phyloP scores from a whole-genome alignment of 2,888 invertebrate species.

The Drosophila yooni region DNA sequence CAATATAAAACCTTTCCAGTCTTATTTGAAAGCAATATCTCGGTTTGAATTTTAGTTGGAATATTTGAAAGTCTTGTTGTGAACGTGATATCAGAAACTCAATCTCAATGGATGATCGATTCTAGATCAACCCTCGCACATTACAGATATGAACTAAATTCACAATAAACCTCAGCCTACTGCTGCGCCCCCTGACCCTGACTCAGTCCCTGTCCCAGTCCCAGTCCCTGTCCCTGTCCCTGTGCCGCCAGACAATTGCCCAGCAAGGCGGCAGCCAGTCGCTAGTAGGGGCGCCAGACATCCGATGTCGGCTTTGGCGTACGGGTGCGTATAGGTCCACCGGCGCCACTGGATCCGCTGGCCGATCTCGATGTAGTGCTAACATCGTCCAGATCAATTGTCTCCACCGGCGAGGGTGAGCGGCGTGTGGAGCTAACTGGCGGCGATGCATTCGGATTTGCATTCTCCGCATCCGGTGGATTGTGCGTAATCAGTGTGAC shows the following conservation, averaged over 20 bases:
- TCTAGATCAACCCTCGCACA: slow-evolving; percentile 41
- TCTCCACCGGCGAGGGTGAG: slow-evolving; percentile 87
- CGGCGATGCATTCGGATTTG: slow-evolving; percentile 84
- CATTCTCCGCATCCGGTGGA: slow-evolving; percentile 81
- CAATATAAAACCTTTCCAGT: not conserved
- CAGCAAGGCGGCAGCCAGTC: slow-evolving; percentile 80
- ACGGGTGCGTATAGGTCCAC: slow-evolving; percentile 83
- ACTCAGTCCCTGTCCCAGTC: not conserved
- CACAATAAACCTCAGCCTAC: slow-evolving; percentile 28
- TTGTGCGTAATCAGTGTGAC: slow-evolving; percentile 84
- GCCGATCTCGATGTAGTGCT: slow-evolving; percentile 80
- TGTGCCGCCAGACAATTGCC: slow-evolving; percentile 69
- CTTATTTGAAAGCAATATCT: not conserved
- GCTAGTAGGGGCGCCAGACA: slow-evolving; percentile 92
- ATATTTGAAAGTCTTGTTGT: not conserved
- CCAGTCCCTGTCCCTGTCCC: not conserved
- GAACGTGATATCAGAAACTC: not conserved
- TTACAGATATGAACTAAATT: slow-evolving; percentile 58
- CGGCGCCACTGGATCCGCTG: slow-evolving; percentile 63
- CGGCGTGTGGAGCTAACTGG: slow-evolving; percentile 86
- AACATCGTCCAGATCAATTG: slow-evolving; percentile 82
- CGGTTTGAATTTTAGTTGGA: not conserved
- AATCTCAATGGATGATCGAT: slow-evolving; percentile 2
- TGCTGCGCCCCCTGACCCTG: not conserved
- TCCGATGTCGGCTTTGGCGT: slow-evolving; percentile 87